A percentile compares a stretch with the other conserved stretches of the same genome.
These are phyloP conservation scores for Aquatica leii DNA, from an alignment of 2,888 invertebrate genomes.

Conservation along the genomic window DNA sequence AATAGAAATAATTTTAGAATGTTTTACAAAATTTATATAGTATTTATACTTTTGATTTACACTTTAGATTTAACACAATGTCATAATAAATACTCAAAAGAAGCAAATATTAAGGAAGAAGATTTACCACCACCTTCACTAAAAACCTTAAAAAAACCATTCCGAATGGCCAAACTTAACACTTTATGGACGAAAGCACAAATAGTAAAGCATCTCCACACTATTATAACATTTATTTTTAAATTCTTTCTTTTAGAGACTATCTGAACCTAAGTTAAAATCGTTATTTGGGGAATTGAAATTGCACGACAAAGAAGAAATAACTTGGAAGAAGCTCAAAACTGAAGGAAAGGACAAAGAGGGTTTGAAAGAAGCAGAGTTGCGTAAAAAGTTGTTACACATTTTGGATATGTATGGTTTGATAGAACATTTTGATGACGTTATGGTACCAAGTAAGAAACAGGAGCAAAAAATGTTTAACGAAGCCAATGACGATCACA, in stretches of 20 bases:
- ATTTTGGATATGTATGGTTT: conserved; percentile 85
- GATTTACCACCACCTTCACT: conserved; percentile 61
- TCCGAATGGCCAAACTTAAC: conserved; percentile 90
- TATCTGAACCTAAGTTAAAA: conserved; percentile 84
- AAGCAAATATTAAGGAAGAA: conserved; percentile 57
- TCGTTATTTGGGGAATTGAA: conserved; percentile 88
- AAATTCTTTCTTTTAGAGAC: conserved; percentile 17
- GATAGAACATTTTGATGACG: conserved; percentile 80
- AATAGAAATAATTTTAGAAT: no score
- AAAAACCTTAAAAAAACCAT: conserved; percentile 81
- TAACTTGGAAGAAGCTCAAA: conserved; percentile 81
- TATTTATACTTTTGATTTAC: not conserved
- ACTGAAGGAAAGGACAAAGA: conserved; percentile 87
- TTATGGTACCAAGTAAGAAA: conserved; percentile 59
- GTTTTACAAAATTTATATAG: not conserved
- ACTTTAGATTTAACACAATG: conserved; percentile 9
- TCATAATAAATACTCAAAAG: conserved; percentile 71
- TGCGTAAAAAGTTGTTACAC: conserved; percentile 80
- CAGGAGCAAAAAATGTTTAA: conserved; percentile 65
- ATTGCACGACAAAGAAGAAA: conserved; percentile 92
- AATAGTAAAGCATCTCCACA: conserved; percentile 66
- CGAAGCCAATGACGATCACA: conserved; percentile 66
- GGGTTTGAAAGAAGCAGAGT: conserved; percentile 81
- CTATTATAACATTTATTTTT: conserved; percentile 43
- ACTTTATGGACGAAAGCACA: conserved; percentile 90